Evolutionary conservation across 2,888 invertebrate species (phyloP).

Genomic region (Lycaena phlaeas): DNA sequence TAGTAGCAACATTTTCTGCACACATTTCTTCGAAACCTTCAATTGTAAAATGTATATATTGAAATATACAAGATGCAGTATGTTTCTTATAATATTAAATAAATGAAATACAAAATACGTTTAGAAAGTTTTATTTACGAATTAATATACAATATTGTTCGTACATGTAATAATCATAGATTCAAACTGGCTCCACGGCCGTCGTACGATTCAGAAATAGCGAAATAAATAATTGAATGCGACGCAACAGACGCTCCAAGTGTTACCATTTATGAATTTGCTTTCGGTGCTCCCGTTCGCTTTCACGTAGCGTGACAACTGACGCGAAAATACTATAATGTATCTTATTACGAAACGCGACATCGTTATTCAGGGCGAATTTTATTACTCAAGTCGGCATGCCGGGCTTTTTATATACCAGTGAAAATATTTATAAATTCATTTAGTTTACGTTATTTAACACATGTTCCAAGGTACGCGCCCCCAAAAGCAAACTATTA

Average conservation of each 20-base stretch:
- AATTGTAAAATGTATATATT: too few species aligned
- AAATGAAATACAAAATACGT: slow-evolving; percentile 32
- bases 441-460: not conserved
- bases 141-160: slow-evolving; percentile 69
- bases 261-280: not conserved
- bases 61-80: too few species aligned
- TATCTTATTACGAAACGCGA: not conserved
- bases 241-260: slow-evolving; percentile 12
- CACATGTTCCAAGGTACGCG: not conserved
- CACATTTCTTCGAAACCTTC: too few species aligned
- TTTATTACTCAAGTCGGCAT: not conserved
- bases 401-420: too few species aligned
- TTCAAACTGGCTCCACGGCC: slow-evolving; percentile 40
- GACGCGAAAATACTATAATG: not conserved
- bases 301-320: not conserved
- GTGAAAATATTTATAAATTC: too few species aligned
- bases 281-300: not conserved
- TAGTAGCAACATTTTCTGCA: too few species aligned
- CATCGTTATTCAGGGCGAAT: not conserved
- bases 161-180: slow-evolving; percentile 51
- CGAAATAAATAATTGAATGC: slow-evolving; percentile 17
- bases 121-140: slow-evolving; percentile 69
- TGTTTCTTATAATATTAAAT: too few species aligned
- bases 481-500: not conserved
- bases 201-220: slow-evolving; percentile 22